Conservation (phyloP, 2,797 vertebrate genomes). For the Kryptopterus vitreolus region DNA sequence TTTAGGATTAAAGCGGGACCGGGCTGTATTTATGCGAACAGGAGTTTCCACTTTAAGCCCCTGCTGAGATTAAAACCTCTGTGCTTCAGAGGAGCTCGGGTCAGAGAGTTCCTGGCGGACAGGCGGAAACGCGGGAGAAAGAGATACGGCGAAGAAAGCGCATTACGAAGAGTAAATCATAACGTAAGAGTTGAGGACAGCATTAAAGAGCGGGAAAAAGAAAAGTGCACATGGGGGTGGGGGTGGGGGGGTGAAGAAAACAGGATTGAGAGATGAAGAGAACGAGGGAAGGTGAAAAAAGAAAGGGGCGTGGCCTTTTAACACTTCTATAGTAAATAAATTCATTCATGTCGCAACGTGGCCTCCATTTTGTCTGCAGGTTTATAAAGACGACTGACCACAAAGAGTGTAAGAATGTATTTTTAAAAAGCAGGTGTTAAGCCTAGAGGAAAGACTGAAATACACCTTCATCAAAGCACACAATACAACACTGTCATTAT, state of each 20-base stretch:
- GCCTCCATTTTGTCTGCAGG: background rate
- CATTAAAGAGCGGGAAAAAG: background rate
- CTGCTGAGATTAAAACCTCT: constrained; percentile 55
- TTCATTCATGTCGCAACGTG: background rate
- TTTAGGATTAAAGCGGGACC: constrained; percentile 22
- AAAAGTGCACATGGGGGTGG: too few relatives aligned
- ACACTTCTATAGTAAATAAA: background rate
- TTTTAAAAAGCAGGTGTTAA: background rate
- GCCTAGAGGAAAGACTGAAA: background rate
- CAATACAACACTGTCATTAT: background rate
- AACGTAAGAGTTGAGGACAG: background rate
- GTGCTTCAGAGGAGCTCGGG: constrained; percentile 21
- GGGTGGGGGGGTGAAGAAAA: background rate
- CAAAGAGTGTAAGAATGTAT: background rate
- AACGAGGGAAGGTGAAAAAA: constrained; percentile 17
- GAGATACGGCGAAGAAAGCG: background rate
- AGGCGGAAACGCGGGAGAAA: constrained; percentile 11
- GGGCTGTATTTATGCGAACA: constrained; percentile 34
- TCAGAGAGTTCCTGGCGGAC: constrained; percentile 28
- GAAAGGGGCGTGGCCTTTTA: background rate
- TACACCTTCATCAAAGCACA: background rate
- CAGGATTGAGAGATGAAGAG: background rate
- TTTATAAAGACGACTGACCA: background rate
- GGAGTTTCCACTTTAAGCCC: constrained; percentile 47
- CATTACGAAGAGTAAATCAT: background rate